Evolutionary conservation across 2,888 invertebrate genomes (phyloP).

Genomic region (Heliconius ethilla): DNA sequence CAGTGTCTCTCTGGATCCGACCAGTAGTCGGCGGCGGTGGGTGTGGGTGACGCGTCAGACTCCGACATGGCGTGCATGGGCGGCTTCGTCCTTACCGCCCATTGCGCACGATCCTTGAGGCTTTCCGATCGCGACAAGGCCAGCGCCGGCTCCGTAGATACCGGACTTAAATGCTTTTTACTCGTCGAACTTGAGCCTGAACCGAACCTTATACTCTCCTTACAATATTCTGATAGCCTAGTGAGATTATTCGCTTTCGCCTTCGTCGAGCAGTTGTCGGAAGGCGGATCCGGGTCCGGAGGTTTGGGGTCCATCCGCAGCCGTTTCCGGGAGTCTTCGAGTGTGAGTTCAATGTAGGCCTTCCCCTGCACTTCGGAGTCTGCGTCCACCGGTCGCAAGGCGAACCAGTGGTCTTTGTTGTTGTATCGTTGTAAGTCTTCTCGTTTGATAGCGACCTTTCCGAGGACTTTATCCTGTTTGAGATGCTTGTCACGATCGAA

Average conservation of each 20-base stretch:
- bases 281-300: constrained; percentile 68
- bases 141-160: constrained; percentile 69
- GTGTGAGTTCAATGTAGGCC: constrained; percentile 90
- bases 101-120: constrained; percentile 73
- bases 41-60: constrained; percentile 67
- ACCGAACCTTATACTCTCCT: constrained; percentile 76
- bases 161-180: constrained; percentile 71
- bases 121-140: constrained; percentile 77
- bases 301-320: constrained; percentile 79
- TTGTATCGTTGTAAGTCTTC: constrained; percentile 93
- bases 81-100: constrained; percentile 68
- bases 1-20: constrained; percentile 78
- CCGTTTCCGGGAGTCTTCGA: constrained; percentile 82
- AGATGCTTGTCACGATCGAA: constrained; percentile 92
- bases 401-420: constrained; percentile 96
- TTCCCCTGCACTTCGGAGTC: constrained; percentile 96
- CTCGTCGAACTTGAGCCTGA: constrained; percentile 77
- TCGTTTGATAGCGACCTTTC: constrained; percentile 91
- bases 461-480: constrained; percentile 91
- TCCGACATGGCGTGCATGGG: constrained; percentile 75
- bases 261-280: constrained; percentile 63
- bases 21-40: constrained; percentile 79
- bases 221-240: constrained; percentile 75
- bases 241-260: constrained; percentile 72
- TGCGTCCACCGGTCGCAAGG: constrained; percentile 91